Base-by-base conservation (phyloP, 2,888 invertebrate genomes). In the Mechanitis mazaeus region DNA sequence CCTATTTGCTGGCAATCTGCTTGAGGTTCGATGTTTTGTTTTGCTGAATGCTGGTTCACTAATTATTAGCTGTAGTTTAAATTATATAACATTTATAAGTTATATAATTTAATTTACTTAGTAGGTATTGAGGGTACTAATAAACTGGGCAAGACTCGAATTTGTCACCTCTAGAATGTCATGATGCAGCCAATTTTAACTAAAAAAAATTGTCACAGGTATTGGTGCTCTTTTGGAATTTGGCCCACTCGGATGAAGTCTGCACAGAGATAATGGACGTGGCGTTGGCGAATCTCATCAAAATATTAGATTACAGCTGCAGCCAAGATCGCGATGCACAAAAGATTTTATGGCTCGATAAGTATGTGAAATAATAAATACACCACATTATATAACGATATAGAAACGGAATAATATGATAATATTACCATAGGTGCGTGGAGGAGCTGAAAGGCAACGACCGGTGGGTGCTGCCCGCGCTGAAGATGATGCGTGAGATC, bases 191-290 rank as follows among this genome's bases (percentile, higher is more conserved):
- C 9, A 42, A 3, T 42, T 3, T 42, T 42, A 9, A 9, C 6
- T 9, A 42, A 42, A 3, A 3, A 3, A 42, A 12, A 7, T 7
- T 50, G 6, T 28, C 31, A 9, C 74, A 94, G 94, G 95, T 98
- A 56, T 90, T 99, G 73, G 96, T 96, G 65, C 90, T 98, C 54
- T 96, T 99, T 84, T 99, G 98, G 98, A 97, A 97, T 80, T 91
- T 99, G 80, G 98, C 98, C 4, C 98, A 98, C 85, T 97, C 97
- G 59, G 96, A 97, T 73, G 98, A 98, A 85, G 97, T 98, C 61
- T 96, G 97, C 63, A 98, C 97, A 2, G 98, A 99, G 86, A 98
- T 98, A 66, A 96, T 98, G 93, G 98, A 99, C 84, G 98, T 98
- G 80, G 98, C 98, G 2, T 88, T 99, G 70, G 94, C 94, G 45